A percentile compares a stretch with the other conserved stretches of the same genome.
Evolutionary conservation across 2,888 invertebrate genomes (phyloP).

Genomic region (Sussaba pulchella): DNA sequence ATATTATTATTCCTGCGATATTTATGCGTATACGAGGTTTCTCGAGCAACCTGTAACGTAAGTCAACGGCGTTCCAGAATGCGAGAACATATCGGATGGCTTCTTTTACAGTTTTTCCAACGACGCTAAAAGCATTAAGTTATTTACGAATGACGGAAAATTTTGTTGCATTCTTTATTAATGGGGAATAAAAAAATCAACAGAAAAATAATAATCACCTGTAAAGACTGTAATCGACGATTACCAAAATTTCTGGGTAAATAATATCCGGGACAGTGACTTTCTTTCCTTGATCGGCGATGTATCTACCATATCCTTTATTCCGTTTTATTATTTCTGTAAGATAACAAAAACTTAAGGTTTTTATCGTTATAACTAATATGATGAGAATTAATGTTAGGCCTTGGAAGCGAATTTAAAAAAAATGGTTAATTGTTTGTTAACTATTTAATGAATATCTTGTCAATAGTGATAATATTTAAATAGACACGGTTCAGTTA

Average conservation of each 20-base stretch:
- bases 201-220: constrained; percentile 59
- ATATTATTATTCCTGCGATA: constrained; percentile 76
- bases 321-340: constrained; percentile 59
- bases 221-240: constrained; percentile 74
- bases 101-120: constrained; percentile 68
- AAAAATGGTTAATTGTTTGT: no score
- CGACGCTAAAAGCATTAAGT: constrained; percentile 61
- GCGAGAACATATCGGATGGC: constrained; percentile 74
- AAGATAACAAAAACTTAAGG: no score
- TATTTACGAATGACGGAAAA: neutral
- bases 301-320: neutral
- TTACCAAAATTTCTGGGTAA: constrained; percentile 77
- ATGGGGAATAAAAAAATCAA: neutral
- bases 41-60: constrained; percentile 75
- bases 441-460: no score
- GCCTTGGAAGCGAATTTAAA: no score
- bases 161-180: neutral
- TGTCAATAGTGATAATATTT: no score
- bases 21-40: constrained; percentile 77
- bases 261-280: constrained; percentile 70
- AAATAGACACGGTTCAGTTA: no score
- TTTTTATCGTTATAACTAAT: neutral
- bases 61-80: constrained; percentile 80
- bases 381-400: no score
- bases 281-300: constrained; percentile 41